Evolutionary conservation across 2,888 invertebrate genomes (phyloP), one percentile per base, ranked within the genome.

Genomic region (Nasonia oneida): DNA sequence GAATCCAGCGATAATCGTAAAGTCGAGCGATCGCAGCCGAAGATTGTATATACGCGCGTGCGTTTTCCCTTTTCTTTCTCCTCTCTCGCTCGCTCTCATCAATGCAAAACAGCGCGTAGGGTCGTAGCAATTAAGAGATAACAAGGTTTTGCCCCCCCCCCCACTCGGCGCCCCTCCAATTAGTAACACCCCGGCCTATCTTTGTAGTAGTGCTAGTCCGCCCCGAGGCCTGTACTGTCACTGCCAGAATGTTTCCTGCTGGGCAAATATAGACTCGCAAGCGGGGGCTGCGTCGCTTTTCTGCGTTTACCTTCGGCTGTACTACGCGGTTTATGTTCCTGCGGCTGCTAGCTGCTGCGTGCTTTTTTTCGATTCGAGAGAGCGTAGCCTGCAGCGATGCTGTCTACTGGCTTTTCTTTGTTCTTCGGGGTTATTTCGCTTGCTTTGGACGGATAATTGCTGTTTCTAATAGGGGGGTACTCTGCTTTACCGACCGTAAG

Each of bases 91-190:
- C n/a, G 6, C 88, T 90, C 92, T 93, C 93, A 92, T 93, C 93
- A 91, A 93, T 93, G 93, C 92, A 92, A 93, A 93, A 93, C 91
- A 92, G 92, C 89, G 89, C 89, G 90, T 89, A 92, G 92, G 93
- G 92, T 91, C 91, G 92, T 90, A 92, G 93, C 93, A 93, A 93
- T 93, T 93, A 93, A 93, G 93, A 93, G 93, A 93, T 93, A 93
- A 93, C 93, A 93, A 93, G 93, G 92, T 93, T 93, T 91, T 90
- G 91, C 29, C 29, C 29, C 29, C 29, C 29, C 29, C 29, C 90
- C 91, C 91, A 90, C 91, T 23, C 90, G 91, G 89, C 91, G 90
- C 93, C 93, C 93, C 92, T 92, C 92, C 93, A 93, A 93, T 93
- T 93, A 93, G 93, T 92, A 91, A 93, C 93, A 92, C 93, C 91